Conservation (phyloP, 2,888 invertebrate species). For the Chalcis sispes region DNA sequence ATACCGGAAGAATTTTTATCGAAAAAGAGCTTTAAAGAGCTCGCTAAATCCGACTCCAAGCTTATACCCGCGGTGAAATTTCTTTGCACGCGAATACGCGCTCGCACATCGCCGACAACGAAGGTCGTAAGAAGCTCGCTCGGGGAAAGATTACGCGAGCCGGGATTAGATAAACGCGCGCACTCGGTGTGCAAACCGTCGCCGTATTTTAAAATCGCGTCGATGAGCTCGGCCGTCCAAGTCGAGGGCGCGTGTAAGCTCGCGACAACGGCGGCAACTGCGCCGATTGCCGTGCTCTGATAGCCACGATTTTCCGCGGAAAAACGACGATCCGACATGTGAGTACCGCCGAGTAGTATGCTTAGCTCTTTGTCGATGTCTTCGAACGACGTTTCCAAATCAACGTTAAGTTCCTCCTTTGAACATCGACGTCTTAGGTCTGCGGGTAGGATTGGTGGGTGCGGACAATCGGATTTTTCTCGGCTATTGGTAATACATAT, state of each 20-base stretch:
- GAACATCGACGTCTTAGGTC: background rate
- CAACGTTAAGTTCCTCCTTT: slow-evolving; percentile 58
- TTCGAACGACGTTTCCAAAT: slow-evolving; percentile 63
- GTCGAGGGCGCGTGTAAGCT: slow-evolving; percentile 78
- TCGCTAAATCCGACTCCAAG: slow-evolving; percentile 64
- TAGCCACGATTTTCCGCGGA: slow-evolving; percentile 58
- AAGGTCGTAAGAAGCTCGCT: slow-evolving; percentile 68
- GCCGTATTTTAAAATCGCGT: slow-evolving; percentile 81
- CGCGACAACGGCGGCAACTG: slow-evolving; percentile 80
- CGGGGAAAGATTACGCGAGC: slow-evolving; percentile 66
- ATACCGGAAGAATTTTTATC: slow-evolving; percentile 79
- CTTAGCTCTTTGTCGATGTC: slow-evolving; percentile 64
- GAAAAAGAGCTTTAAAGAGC: slow-evolving; percentile 79
- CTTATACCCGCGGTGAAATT: slow-evolving; percentile 68
- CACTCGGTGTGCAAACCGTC: slow-evolving; percentile 79
- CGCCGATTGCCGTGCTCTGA: slow-evolving; percentile 79
- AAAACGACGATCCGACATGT: slow-evolving; percentile 61
- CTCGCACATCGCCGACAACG: slow-evolving; percentile 69
- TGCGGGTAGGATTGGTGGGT: slow-evolving; percentile 7
- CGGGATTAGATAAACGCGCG: slow-evolving; percentile 60
- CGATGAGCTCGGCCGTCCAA: slow-evolving; percentile 79
- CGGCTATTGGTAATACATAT: background rate
- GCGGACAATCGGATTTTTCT: slow-evolving; percentile 1
- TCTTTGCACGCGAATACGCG: slow-evolving; percentile 63
- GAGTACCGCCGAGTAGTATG: slow-evolving; percentile 63